These are phyloP conservation scores for Troilus luridus DNA, from an alignment of 2,888 invertebrate species.

Conservation along the genomic window DNA sequence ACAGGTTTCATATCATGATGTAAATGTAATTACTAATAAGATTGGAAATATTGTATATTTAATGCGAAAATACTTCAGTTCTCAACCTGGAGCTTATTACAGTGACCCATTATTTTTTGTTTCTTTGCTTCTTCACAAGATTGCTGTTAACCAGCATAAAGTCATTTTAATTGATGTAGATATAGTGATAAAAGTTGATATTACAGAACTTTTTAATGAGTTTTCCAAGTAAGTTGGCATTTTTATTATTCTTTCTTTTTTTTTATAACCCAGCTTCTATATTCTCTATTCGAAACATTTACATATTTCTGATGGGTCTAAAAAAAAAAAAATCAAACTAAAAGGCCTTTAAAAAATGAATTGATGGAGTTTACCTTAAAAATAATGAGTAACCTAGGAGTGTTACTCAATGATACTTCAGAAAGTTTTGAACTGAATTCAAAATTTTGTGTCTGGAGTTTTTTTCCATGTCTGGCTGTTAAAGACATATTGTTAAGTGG, in stretches of 20 bases:
- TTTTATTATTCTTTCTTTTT: neutral
- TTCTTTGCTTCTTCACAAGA: conserved; percentile 80
- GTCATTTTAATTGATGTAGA: conserved; percentile 85
- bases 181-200: conserved; percentile 79
- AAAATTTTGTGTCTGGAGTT: too few species aligned
- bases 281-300: neutral
- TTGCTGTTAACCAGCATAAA: conserved; percentile 74
- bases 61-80: conserved; percentile 79
- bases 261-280: neutral
- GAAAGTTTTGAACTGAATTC: too few species aligned
- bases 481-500: too few species aligned
- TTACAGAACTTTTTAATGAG: conserved; percentile 76
- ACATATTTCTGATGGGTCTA: neutral
- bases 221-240: conserved; percentile 73
- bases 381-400: too few species aligned
- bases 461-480: too few species aligned
- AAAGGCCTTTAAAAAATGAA: too few species aligned
- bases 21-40: conserved; percentile 74
- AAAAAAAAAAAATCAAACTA: too few species aligned
- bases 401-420: too few species aligned
- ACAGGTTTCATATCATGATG: conserved; percentile 75
- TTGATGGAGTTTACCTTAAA: too few species aligned
- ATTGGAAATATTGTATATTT: conserved; percentile 76
- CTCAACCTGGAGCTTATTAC: conserved; percentile 78
- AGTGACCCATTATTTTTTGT: conserved; percentile 84